Conservation (phyloP, 2,888 invertebrate species). For the Tubiluchus corallicola region DNA sequence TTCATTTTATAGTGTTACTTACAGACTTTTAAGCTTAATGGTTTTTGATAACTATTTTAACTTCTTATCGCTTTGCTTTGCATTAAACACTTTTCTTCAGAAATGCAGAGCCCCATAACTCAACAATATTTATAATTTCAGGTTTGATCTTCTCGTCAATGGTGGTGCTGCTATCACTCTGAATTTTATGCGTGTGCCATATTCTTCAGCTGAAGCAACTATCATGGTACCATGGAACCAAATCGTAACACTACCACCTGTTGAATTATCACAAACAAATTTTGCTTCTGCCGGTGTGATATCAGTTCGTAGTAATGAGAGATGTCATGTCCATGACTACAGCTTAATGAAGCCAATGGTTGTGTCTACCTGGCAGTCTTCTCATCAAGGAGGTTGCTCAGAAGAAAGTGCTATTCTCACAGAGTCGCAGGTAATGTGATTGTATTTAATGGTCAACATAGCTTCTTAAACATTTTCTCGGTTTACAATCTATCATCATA, state of each 20-base stretch:
- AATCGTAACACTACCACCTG: slow-evolving; percentile 84
- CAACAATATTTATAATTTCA: slow-evolving; percentile 27
- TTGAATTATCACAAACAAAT: slow-evolving; percentile 37
- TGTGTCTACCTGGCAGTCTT: slow-evolving; percentile 80
- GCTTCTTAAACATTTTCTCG: slow-evolving; percentile 2
- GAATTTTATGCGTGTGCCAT: slow-evolving; percentile 87
- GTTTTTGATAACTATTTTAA: slow-evolving; percentile 5
- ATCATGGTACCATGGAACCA: slow-evolving; percentile 44
- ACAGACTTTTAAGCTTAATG: slow-evolving; percentile 8
- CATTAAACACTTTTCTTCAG: slow-evolving; percentile 4
- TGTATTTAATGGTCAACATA: too few species aligned
- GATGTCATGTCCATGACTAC: slow-evolving; percentile 71
- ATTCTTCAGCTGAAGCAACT: slow-evolving; percentile 39
- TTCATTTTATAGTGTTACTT: slow-evolving; percentile 16
- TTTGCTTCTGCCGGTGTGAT: neutral
- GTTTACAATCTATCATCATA: too few species aligned
- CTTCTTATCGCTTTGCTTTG: neutral
- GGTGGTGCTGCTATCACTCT: slow-evolving; percentile 93
- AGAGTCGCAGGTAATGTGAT: slow-evolving; percentile 54
- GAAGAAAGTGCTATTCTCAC: slow-evolving; percentile 78
- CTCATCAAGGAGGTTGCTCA: slow-evolving; percentile 83
- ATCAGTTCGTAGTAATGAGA: neutral
- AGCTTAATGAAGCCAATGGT: slow-evolving; percentile 83
- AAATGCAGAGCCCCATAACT: slow-evolving; percentile 5
- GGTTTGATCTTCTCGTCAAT: slow-evolving; percentile 97